Conservation (phyloP, 2,888 invertebrate genomes). For the Mimachlamys varia region DNA sequence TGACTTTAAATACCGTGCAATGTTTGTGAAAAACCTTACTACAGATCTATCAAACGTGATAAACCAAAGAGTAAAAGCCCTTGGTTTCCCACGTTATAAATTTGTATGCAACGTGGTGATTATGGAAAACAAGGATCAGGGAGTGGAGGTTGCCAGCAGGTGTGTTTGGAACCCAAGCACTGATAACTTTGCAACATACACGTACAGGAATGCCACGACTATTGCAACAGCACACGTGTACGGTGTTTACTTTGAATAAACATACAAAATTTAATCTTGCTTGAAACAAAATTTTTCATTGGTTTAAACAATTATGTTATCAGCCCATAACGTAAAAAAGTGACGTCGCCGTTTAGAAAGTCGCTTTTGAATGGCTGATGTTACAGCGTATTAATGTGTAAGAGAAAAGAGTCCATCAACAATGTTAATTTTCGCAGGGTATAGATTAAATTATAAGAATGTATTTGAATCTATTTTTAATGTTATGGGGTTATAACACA, state of each 20-base stretch:
- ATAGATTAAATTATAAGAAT: no score
- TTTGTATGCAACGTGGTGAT: constrained; percentile 72
- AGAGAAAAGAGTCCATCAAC: no score
- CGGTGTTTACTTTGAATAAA: constrained; percentile 71
- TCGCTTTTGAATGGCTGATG: no score
- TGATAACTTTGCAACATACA: constrained; percentile 73
- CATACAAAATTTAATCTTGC: not conserved
- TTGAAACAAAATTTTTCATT: no score
- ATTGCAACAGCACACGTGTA: constrained; percentile 73
- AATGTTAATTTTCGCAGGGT: no score
- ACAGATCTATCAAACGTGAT: constrained; percentile 68
- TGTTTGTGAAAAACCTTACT: constrained; percentile 63
- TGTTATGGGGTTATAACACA: no score
- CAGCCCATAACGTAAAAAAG: not conserved
- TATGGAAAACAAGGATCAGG: constrained; percentile 73
- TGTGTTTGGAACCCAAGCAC: constrained; percentile 70
- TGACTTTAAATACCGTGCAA: constrained; percentile 65
- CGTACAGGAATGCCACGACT: constrained; percentile 65
- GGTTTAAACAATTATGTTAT: no score
- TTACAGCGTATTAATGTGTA: no score
- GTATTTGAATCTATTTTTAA: no score
- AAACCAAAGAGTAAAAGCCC: constrained; percentile 67
- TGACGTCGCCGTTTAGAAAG: no score
- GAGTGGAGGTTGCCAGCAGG: constrained; percentile 71
- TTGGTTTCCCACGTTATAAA: constrained; percentile 73